A percentile compares a stretch with the other conserved stretches of the same genome.
Conservation (phyloP, 2,113 vertebrate genomes). For the Cyprinodon tularosa region DNA sequence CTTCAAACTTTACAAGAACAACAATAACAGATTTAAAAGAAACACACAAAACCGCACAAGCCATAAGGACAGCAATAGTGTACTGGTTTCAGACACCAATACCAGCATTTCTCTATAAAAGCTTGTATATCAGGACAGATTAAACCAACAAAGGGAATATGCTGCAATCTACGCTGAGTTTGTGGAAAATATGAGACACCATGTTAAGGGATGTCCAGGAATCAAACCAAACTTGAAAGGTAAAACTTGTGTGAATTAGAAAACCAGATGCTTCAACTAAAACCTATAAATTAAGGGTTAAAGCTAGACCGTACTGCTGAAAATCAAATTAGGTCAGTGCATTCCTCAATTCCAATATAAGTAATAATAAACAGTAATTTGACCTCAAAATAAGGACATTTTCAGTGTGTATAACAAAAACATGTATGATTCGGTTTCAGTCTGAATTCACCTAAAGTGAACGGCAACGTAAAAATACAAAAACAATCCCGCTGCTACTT, state of each 20-base stretch:
- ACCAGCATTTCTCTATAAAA: slow-evolving; percentile 38
- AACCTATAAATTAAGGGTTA: background rate
- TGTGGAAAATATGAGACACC: slow-evolving; percentile 28
- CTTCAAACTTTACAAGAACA: slow-evolving; percentile 3
- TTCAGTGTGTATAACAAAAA: background rate
- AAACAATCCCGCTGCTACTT: background rate
- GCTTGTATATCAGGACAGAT: slow-evolving; percentile 32
- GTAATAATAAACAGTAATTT: background rate
- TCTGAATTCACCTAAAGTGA: background rate
- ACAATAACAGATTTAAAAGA: background rate
- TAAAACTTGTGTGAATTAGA: slow-evolving; percentile 27
- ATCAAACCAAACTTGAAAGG: background rate
- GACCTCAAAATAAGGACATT: background rate
- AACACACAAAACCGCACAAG: slow-evolving; percentile 8
- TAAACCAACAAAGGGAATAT: slow-evolving; percentile 5
- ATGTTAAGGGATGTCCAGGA: slow-evolving; percentile 2
- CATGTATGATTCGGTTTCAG: background rate
- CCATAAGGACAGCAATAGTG: slow-evolving; percentile 19
- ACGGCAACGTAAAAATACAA: background rate
- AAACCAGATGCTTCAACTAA: background rate
- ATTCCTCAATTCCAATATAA: background rate
- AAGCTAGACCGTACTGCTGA: background rate
- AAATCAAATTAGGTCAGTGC: background rate
- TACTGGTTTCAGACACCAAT: slow-evolving; percentile 10
- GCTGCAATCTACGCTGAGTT: background rate